Evolutionary conservation across 1,140 invertebrate species (phyloP), one percentile per base, ranked within the genome.

Genomic region (Adelges cooleyi): DNA sequence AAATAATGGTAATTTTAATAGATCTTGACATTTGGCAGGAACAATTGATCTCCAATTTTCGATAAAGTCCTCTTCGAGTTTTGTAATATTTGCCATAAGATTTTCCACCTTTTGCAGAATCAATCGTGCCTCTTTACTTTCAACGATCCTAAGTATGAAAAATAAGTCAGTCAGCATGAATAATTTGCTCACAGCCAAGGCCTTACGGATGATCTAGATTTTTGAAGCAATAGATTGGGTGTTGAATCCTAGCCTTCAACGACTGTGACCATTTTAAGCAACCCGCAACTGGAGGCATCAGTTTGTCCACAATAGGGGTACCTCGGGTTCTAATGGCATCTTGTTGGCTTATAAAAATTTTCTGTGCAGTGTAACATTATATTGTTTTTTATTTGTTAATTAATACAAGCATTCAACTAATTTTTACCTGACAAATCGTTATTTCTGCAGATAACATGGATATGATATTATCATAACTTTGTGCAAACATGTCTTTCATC

Each of bases 401-500:
- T n/a, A 50, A 38, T 52, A 62, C 25, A 48, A 46, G 20, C 8
- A 42, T 38, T 3, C 13, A 56, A 23, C 10, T 42, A 5, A 23
- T 38, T 36, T 65, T 62, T 73, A 82, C 80, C 74, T 81, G 76
- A 3, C 77, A 73, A 38, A 75, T 74, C 36, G 71, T 80, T 67
- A 95, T 77, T 77, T 94, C 90, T 67, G 82, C 75, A 69, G 88
- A 82, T 51, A 95, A 77, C 80, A 91, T 84, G 4, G 81, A 79
- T 8, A 93, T 78, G 36, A 95, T 86, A 69, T 84, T 79, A 1
- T 81, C 78, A 74, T 92, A 94, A 69, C 90, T 90, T 51, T 82
- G 81, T 8, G 85, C 89, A 72, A 95, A 92, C 73, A 93, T 86
- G 50, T 86, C 83, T 72, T 86, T 86, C 66, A 97, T 92, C 15